phyloP scores from a whole-genome alignment of 2,113 vertebrate species.

The Laticauda laticaudata region DNA sequence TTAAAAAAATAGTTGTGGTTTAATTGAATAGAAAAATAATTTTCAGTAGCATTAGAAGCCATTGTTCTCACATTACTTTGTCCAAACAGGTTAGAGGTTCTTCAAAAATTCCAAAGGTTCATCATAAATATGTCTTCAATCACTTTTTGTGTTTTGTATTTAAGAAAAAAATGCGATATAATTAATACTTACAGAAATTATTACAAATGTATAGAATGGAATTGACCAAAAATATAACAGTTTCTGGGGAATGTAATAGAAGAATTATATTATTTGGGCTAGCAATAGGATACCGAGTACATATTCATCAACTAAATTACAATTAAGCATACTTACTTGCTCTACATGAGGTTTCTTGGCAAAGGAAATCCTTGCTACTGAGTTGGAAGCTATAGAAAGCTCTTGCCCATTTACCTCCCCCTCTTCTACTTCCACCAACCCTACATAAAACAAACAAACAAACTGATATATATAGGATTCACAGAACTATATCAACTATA shows the following conservation, averaged over 20 bases:
- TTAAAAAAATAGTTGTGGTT: no score
- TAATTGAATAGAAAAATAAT: no score
- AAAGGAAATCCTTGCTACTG: constrained; percentile 88
- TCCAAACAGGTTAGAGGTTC: background rate
- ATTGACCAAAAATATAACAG: background rate
- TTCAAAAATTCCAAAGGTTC: background rate
- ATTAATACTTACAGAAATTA: no score
- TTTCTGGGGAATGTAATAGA: background rate
- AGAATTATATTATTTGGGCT: background rate
- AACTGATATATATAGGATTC: background rate
- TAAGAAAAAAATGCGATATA: background rate
- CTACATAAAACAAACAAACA: constrained; percentile 64
- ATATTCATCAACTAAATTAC: background rate
- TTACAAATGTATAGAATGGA: background rate
- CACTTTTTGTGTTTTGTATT: background rate
- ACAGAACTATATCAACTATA: background rate
- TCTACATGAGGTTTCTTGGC: constrained; percentile 88
- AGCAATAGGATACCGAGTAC: background rate
- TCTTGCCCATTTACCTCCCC: constrained; percentile 86
- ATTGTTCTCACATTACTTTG: background rate
- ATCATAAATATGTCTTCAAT: background rate
- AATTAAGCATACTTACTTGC: constrained; percentile 75
- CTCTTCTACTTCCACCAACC: constrained; percentile 94
- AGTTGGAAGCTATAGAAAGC: constrained; percentile 80
- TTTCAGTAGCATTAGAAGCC: no score